Base-by-base conservation (phyloP, 2,888 invertebrate genomes). In the Autographa pulchrina region DNA sequence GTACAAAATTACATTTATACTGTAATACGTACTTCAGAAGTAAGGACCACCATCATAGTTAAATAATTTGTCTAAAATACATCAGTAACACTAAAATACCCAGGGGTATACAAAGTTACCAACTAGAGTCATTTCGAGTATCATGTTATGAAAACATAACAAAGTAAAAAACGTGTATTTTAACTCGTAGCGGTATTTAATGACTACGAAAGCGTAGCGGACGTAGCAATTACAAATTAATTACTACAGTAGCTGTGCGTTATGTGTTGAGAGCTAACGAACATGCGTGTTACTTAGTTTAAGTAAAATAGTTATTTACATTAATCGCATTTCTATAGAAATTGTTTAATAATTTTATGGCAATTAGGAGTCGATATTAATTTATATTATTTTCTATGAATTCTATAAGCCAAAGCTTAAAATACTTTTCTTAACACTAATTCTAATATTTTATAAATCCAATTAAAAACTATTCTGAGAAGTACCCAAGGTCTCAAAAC, bases 151-250 rank as follows among this genome's bases (percentile, higher is more conserved):
- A n/a, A 54, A 20, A 11, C 54, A 54, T 11, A 18, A 20, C 8
- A 56, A 25, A 9, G 3, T 54, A 54, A 56, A 16, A 20, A 56
- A 25, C n/a, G 7, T n/a, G n/a, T n/a, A 9, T 25, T 13, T 56
- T 18, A 18, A 18, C 20, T 56, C 54, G 54, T 56, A 56, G 54
- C 54, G 13, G 25, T 20, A 11, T 56, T 56, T 56, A 56, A 25
- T 25, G 20, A 56, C 54, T 56, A 56, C 54, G 54, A 56, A 56
- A 25, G 54, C 54, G 54, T 56, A 56, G 54, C 54, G 13, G 13
- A 25, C 54, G 54, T 56, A 56, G 54, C 54, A 56, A 13, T 25
- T 0, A 25, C 9, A n/a, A 48, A 48, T 56, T 56, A 56, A 56
- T 56, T 56, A 56, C 16, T n/a, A 56, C 25, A 13, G 20, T 20